A percentile compares a stretch with the other conserved stretches of the same genome.
Evolutionary conservation across 2,797 vertebrate species (phyloP).

Genomic region (Poecilia wingei): DNA sequence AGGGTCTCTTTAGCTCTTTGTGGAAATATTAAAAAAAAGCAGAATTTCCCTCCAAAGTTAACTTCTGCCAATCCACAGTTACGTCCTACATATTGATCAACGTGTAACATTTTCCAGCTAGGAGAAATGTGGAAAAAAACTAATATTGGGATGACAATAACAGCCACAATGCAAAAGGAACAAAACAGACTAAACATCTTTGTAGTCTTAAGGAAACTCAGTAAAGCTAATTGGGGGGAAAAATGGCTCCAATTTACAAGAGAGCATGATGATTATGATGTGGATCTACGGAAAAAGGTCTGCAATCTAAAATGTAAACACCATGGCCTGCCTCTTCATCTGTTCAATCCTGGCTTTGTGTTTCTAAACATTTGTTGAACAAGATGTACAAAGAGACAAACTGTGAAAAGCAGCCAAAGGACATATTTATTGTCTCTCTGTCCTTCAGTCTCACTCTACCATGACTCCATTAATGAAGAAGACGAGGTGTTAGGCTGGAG

Average conservation of each 20-base stretch:
- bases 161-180: not conserved
- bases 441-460: conserved; percentile 11
- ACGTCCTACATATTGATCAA: not conserved
- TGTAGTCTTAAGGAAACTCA: not conserved
- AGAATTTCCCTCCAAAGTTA: not conserved
- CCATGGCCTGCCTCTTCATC: conserved; percentile 1
- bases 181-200: not conserved
- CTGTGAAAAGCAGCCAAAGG: conserved; percentile 28
- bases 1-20: not conserved
- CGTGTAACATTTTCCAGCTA: not conserved
- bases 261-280: not conserved
- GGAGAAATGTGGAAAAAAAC: not conserved
- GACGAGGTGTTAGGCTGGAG: conserved; percentile 52
- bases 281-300: not conserved
- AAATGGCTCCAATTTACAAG: not conserved
- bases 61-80: not conserved
- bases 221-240: not conserved
- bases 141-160: not conserved
- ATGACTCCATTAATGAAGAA: conserved; percentile 45
- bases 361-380: conserved; percentile 8
- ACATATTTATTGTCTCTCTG: conserved; percentile 34
- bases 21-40: not conserved
- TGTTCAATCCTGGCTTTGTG: conserved; percentile 11
- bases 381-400: conserved; percentile 3
- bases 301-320: not conserved